A percentile compares a stretch with the other conserved stretches of the same genome.
Conservation (phyloP, 2,113 vertebrate species). For the Nibea coibor region DNA sequence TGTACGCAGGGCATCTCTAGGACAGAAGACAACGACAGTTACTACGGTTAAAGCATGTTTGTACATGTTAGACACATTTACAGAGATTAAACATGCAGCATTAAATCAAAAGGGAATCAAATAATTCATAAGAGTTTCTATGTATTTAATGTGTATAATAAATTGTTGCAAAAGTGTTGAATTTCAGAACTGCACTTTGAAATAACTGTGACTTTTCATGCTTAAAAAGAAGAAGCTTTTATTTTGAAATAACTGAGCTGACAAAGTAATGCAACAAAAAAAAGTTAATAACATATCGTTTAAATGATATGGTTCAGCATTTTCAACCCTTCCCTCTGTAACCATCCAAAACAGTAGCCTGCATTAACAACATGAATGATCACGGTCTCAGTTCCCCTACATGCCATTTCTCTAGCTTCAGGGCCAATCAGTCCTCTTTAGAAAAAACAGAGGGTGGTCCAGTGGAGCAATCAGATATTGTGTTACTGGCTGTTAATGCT, state of each 20-base stretch:
- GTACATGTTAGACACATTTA: background rate
- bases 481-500: conserved; percentile 76
- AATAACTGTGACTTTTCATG: background rate
- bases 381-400: conserved; percentile 27
- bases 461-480: conserved; percentile 62
- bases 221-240: conserved; percentile 9
- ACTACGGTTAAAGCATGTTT: conserved; percentile 18
- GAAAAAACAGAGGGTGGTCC: conserved; percentile 55
- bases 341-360: conserved; percentile 43
- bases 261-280: background rate
- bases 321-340: conserved; percentile 8
- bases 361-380: conserved; percentile 25
- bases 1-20: conserved; percentile 97
- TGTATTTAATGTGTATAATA: background rate
- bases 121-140: background rate
- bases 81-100: background rate
- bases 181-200: background rate
- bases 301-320: background rate
- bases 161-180: background rate
- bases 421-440: conserved; percentile 41
- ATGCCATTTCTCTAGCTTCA: conserved; percentile 45
- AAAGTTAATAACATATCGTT: conserved; percentile 1
- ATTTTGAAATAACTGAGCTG: background rate
- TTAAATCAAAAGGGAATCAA: background rate
- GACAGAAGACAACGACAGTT: conserved; percentile 49